Conservation (phyloP, 92 coral and sea anemone species). For the Montipora capitata region DNA sequence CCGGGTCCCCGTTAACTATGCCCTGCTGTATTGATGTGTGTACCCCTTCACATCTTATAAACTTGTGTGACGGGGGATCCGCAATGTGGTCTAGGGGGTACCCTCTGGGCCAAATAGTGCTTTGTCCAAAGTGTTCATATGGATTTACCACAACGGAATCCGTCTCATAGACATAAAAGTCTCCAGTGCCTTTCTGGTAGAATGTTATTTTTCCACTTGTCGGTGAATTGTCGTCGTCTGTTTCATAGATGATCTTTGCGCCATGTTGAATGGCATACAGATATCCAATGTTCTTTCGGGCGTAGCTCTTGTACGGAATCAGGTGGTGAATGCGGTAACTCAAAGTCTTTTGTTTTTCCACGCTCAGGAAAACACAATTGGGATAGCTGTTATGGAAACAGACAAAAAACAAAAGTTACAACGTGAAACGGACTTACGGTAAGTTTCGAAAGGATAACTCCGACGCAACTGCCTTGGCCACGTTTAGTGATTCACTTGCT, state of each 20-base stretch:
- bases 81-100: constrained; percentile 95
- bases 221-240: constrained; percentile 98
- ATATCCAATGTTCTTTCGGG: constrained; percentile 95
- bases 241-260: constrained; percentile 96
- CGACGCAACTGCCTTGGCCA: too few species aligned
- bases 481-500: too few species aligned
- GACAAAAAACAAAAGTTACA: background rate
- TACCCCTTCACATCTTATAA: constrained; percentile 84
- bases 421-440: too few species aligned
- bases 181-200: constrained; percentile 78
- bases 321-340: constrained; percentile 87
- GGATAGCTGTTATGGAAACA: constrained; percentile 76
- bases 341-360: constrained; percentile 86
- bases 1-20: constrained; percentile 98
- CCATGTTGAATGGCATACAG: constrained; percentile 99
- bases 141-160: constrained; percentile 81
- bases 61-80: constrained; percentile 84
- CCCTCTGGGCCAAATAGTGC: constrained; percentile 99
- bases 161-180: constrained; percentile 83
- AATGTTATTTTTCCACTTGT: constrained; percentile 87
- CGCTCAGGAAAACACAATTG: constrained; percentile 90
- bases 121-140: constrained; percentile 97
- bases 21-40: constrained; percentile 92
- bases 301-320: constrained; percentile 91
- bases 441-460: too few species aligned